A percentile compares a stretch with the other conserved stretches of the same genome.
phyloP scores from a whole-genome alignment of 2,888 invertebrate genomes.

The Lissocephala sabroskyi region DNA sequence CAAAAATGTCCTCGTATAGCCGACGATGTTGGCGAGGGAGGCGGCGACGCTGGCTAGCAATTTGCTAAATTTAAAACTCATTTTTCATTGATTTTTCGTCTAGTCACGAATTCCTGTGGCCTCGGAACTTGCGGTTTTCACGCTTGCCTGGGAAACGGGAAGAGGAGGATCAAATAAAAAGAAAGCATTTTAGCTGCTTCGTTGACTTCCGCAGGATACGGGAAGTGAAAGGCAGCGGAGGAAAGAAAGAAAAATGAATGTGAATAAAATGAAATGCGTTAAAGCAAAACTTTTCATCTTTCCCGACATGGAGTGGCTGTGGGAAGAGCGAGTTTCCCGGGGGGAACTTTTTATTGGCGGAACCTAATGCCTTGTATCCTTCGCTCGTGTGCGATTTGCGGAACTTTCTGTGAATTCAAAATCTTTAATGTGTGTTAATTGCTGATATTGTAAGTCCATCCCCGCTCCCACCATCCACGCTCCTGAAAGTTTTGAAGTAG shows the following conservation, averaged over 20 bases:
- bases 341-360: background rate
- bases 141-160: no score
- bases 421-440: slow-evolving; percentile 55
- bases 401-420: no score
- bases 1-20: slow-evolving; percentile 2
- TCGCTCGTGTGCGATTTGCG: no score
- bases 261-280: background rate
- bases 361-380: no score
- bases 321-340: no score
- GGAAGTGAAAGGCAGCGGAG: no score
- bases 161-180: slow-evolving; percentile 7
- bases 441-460: slow-evolving; percentile 15
- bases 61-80: slow-evolving; percentile 10
- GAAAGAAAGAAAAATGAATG: background rate
- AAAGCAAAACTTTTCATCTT: background rate
- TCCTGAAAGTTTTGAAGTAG: slow-evolving; percentile 20
- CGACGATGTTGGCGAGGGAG: no score
- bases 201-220: slow-evolving; percentile 10
- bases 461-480: no score
- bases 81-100: slow-evolving; percentile 29
- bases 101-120: slow-evolving; percentile 18
- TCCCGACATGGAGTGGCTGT: no score
- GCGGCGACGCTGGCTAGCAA: background rate
- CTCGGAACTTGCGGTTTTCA: no score
- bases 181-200: slow-evolving; percentile 20